phyloP scores from a whole-genome alignment of 2,888 invertebrate species.

The Candidula unifasciata region DNA sequence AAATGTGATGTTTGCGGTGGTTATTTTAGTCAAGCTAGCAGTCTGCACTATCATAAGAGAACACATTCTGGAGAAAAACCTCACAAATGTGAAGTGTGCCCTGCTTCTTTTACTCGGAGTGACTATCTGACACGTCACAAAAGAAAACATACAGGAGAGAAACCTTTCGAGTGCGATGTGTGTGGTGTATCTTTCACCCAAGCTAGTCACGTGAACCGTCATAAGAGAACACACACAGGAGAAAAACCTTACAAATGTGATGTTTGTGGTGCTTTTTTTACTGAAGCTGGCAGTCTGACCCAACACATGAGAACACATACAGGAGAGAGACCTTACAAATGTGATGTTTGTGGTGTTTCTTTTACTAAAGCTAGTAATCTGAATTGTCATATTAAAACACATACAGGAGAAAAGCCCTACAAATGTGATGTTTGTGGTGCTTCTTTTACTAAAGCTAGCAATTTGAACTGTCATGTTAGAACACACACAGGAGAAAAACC shows the following conservation, averaged over 20 bases:
- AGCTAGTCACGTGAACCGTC: background rate
- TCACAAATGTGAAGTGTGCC: background rate
- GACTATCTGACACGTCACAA: background rate
- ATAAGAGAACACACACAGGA: background rate
- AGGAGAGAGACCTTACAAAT: background rate
- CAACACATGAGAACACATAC: background rate
- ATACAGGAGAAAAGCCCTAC: no score
- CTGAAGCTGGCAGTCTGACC: background rate
- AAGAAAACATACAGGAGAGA: background rate
- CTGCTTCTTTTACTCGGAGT: background rate
- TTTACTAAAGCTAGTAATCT: no score
- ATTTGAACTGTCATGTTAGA: no score
- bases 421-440: no score
- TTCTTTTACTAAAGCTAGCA: no score
- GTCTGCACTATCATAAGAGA: background rate
- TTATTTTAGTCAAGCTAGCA: background rate
- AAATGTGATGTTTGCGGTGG: background rate
- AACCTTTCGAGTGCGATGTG: background rate
- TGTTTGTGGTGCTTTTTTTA: background rate
- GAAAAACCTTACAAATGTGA: constrained; percentile 9
- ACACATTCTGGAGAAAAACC: background rate
- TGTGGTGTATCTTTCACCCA: background rate
- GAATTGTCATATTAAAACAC: no score
- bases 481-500: no score
- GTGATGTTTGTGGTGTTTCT: background rate